Conservation (phyloP, 2,113 vertebrate genomes). For the Epinephelus lanceolatus region DNA sequence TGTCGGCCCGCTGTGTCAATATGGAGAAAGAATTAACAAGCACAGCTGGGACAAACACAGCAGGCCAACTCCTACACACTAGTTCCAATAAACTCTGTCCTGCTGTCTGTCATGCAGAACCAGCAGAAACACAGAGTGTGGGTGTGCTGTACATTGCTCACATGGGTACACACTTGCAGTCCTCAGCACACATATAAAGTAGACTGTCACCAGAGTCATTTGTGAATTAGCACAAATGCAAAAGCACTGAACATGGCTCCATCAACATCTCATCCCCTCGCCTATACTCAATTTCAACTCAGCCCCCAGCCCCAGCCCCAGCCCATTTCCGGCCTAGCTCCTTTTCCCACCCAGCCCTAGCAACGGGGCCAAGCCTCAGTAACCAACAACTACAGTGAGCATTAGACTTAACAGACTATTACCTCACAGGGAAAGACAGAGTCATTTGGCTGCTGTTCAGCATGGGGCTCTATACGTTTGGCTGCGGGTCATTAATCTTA, state of each 20-base stretch:
- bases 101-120: constrained; percentile 40
- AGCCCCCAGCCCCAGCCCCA: constrained; percentile 22
- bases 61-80: constrained; percentile 54
- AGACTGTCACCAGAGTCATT: constrained; percentile 2
- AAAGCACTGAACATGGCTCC: constrained; percentile 30
- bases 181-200: not conserved
- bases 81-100: constrained; percentile 44
- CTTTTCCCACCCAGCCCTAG: constrained; percentile 58
- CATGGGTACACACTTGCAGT: constrained; percentile 1
- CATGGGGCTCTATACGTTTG: constrained; percentile 70
- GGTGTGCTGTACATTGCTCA: constrained; percentile 7
- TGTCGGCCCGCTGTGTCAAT: constrained; percentile 56
- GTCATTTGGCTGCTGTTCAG: constrained; percentile 79
- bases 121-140: constrained; percentile 20
- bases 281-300: constrained; percentile 35
- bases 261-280: constrained; percentile 33
- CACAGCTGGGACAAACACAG: constrained; percentile 70
- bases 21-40: constrained; percentile 66
- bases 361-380: constrained; percentile 60
- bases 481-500: constrained; percentile 79
- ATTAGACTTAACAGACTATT: constrained; percentile 77
- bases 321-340: constrained; percentile 50
- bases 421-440: constrained; percentile 81
- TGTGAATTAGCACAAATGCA: constrained; percentile 23
- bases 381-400: constrained; percentile 69